Conservation (phyloP, 92 coral and sea anemone genomes). For the Epizoanthus rinbou region DNA sequence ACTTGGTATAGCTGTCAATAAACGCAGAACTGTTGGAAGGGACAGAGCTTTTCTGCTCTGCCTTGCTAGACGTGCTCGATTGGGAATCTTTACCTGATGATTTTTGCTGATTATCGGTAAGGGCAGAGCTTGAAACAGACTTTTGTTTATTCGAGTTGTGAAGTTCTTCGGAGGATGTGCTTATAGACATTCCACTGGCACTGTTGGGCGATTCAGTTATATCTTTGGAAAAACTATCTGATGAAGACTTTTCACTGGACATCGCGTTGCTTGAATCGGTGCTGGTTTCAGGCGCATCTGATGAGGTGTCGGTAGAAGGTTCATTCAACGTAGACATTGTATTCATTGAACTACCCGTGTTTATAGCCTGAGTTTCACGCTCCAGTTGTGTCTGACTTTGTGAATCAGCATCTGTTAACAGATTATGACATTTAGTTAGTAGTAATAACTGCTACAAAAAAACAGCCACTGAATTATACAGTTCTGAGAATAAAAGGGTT, state of each 20-base stretch:
- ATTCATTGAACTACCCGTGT: neutral
- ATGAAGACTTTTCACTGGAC: neutral
- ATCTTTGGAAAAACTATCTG: neutral
- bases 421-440: neutral
- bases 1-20: constrained; percentile 25
- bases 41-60: neutral
- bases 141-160: neutral
- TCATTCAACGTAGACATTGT: too few species aligned
- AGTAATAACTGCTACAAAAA: neutral
- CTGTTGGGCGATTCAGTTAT: too few species aligned
- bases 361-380: neutral
- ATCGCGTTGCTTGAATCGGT: neutral
- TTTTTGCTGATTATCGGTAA: too few species aligned
- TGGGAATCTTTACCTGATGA: neutral
- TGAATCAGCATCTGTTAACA: neutral
- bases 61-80: too few species aligned
- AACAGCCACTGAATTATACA: neutral
- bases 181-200: too few species aligned
- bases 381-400: neutral
- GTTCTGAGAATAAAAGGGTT: too few species aligned
- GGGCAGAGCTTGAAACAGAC: too few species aligned
- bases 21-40: constrained; percentile 21
- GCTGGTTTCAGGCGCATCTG: constrained; percentile 12
- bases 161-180: neutral
- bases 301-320: constrained; percentile 1